phyloP scores from a whole-genome alignment of 2,797 vertebrate species.

The Paguma larvata region DNA sequence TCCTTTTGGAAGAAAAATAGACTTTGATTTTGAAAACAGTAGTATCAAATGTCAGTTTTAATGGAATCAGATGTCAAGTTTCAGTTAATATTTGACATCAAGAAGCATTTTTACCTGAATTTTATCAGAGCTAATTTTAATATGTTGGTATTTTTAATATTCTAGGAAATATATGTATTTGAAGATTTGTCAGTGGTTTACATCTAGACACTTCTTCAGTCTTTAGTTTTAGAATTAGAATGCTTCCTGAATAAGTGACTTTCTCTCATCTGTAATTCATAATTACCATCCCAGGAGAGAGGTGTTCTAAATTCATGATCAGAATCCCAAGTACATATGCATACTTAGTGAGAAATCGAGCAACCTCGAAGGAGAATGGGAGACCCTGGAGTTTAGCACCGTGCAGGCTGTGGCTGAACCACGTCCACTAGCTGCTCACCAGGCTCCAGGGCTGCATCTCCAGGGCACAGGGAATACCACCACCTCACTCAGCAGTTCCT shows the following conservation, averaged over 20 bases:
- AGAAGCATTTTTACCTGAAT: not conserved
- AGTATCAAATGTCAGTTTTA: not conserved
- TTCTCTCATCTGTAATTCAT: constrained; percentile 63
- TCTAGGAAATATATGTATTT: constrained; percentile 3
- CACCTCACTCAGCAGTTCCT: not conserved
- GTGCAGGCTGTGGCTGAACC: not conserved
- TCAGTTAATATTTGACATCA: not conserved
- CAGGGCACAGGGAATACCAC: not conserved
- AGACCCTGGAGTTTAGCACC: not conserved
- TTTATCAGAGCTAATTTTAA: constrained; percentile 50
- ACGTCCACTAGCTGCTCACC: not conserved
- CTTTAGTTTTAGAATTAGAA: constrained; percentile 43
- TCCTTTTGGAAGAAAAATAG: constrained; percentile 32
- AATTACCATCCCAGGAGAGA: constrained; percentile 65
- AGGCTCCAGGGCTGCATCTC: rapidly evolving
- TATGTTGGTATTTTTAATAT: constrained; percentile 39
- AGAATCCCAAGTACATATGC: not conserved
- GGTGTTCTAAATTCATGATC: constrained; percentile 60
- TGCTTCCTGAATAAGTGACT: constrained; percentile 26
- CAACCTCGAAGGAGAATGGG: not conserved
- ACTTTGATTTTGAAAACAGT: not conserved
- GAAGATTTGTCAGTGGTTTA: not conserved
- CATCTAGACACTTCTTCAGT: not conserved
- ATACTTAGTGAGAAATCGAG: not conserved
- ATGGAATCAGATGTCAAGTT: not conserved